These are phyloP conservation scores for Enhydra lutris DNA, from an alignment of 2,113 vertebrate species.

Conservation along the genomic window DNA sequence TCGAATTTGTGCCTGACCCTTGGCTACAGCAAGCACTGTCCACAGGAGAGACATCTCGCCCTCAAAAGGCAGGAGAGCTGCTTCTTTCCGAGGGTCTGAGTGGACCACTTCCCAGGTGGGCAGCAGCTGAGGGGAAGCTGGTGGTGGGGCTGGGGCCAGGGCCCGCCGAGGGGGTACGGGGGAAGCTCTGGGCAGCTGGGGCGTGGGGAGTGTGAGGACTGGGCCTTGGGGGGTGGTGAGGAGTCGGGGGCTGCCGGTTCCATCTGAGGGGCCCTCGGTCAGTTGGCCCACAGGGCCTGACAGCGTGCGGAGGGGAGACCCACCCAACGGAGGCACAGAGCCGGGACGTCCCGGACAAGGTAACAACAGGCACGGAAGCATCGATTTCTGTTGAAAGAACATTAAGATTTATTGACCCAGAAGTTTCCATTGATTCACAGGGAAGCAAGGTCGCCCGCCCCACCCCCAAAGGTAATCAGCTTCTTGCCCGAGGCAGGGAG, in stretches of 20 bases:
- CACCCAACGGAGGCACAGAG: accelerated
- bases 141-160: accelerated
- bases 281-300: accelerated
- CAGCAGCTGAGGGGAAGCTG: too few species aligned
- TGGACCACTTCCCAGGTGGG: neutral
- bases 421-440: accelerated
- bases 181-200: neutral
- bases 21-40: accelerated
- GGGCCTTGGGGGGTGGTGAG: accelerated
- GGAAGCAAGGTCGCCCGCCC: neutral
- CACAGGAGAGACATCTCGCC: accelerated
- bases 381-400: neutral
- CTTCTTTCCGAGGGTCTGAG: neutral
- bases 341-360: accelerated
- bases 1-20: accelerated
- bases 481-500: accelerated
- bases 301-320: accelerated
- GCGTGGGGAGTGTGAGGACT: accelerated
- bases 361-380: accelerated
- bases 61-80: accelerated
- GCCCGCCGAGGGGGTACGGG: accelerated
- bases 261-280: accelerated
- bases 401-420: neutral
- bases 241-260: accelerated
- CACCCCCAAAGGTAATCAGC: accelerated